Evolutionary conservation across 2,797 vertebrate genomes (phyloP).

Genomic region (Kryptolebias ocellatus): DNA sequence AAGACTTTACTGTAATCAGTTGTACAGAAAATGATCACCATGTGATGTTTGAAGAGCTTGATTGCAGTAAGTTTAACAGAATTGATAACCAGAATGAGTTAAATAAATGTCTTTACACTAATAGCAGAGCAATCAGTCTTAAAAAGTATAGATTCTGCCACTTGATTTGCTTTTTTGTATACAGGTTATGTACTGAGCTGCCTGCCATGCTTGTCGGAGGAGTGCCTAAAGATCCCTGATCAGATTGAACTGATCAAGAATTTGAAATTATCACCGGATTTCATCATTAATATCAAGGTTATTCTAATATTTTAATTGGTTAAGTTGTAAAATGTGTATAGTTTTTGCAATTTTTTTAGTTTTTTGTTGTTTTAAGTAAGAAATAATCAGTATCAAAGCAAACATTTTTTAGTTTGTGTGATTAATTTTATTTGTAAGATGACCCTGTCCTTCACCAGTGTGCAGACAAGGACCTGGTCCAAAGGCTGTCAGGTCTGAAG

Average conservation of each 20-base stretch:
- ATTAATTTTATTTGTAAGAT: conserved; percentile 3
- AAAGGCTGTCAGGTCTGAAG: conserved; percentile 85
- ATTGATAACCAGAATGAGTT: background rate
- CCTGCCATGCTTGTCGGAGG: conserved; percentile 88
- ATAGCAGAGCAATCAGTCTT: no score
- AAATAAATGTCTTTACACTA: no score
- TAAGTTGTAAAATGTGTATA: background rate
- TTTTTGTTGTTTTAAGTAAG: background rate
- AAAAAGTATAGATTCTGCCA: background rate
- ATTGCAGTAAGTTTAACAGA: background rate
- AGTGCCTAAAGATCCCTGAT: conserved; percentile 81
- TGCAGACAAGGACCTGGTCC: conserved; percentile 87
- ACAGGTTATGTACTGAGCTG: conserved; percentile 94
- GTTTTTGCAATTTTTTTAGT: background rate
- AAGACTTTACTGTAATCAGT: background rate
- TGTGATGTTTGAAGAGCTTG: background rate
- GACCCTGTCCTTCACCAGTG: conserved; percentile 77
- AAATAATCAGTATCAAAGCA: background rate
- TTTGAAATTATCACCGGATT: conserved; percentile 87
- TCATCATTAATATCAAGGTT: conserved; percentile 98
- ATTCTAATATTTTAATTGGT: background rate
- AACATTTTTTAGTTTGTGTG: background rate
- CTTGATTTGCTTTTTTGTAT: conserved; percentile 19
- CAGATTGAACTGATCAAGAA: conserved; percentile 89
- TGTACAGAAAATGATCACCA: background rate